These are phyloP conservation scores for Greenwoodochromis staneri DNA, from an alignment of 2,113 vertebrate species.

Conservation along the genomic window DNA sequence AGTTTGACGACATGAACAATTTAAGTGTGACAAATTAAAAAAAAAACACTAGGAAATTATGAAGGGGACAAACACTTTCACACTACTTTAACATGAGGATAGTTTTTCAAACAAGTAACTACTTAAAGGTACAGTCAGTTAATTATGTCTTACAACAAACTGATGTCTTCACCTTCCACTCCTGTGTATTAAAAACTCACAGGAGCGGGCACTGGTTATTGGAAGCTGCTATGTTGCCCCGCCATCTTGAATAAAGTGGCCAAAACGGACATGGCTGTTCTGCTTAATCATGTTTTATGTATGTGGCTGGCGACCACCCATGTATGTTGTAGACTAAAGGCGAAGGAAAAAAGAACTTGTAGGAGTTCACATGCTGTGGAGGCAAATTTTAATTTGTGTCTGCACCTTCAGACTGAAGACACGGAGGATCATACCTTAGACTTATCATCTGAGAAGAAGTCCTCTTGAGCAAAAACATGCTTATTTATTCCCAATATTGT, in stretches of 20 bases:
- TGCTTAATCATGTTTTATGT: background rate
- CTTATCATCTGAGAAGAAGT: background rate
- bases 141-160: background rate
- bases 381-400: background rate
- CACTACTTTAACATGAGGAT: background rate
- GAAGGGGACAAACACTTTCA: background rate
- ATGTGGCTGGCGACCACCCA: background rate
- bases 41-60: background rate
- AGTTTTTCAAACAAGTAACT: background rate
- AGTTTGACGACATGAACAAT: background rate
- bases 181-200: background rate
- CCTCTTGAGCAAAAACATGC: background rate
- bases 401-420: background rate
- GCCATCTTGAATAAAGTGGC: background rate
- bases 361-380: background rate
- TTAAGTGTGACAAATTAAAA: background rate
- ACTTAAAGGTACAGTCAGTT: background rate
- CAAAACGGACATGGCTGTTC: background rate
- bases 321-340: background rate
- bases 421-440: background rate
- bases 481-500: background rate
- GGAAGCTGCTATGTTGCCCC: background rate
- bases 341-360: background rate
- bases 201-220: background rate
- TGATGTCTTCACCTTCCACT: background rate